Conservation (phyloP, 53 echinoderm and acorn worm genomes). For the Hippasteria phrygiana region DNA sequence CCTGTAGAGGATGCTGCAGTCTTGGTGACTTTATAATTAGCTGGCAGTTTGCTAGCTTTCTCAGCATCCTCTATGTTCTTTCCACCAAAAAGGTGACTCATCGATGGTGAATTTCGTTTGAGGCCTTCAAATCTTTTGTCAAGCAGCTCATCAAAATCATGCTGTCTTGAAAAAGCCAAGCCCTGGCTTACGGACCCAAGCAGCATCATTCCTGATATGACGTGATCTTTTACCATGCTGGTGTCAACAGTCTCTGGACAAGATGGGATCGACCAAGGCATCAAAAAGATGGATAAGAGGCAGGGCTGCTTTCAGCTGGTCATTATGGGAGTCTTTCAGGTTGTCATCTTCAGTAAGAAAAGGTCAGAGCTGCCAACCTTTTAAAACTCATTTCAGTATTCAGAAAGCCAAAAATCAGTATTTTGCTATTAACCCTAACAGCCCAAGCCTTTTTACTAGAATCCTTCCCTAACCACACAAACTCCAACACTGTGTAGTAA, state of each 20-base stretch:
- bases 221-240: neutral
- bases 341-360: neutral
- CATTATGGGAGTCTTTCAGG: neutral
- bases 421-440: too few relatives aligned
- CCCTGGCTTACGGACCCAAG: conserved; percentile 6
- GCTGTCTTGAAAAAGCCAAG: neutral
- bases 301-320: neutral
- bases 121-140: neutral
- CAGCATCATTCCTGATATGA: neutral
- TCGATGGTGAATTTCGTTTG: neutral
- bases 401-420: too few relatives aligned
- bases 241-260: neutral
- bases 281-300: neutral
- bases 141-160: conserved; percentile 3
- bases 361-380: too few relatives aligned
- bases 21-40: neutral
- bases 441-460: too few relatives aligned
- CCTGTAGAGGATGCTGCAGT: neutral
- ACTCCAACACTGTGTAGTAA: too few relatives aligned
- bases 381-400: too few relatives aligned
- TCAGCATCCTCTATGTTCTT: conserved; percentile 28
- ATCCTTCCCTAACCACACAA: too few relatives aligned
- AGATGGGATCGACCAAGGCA: neutral
- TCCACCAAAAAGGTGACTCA: neutral
- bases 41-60: neutral